Conservation (phyloP, 2,113 vertebrate species). For the Neodon shergylaensis region DNA sequence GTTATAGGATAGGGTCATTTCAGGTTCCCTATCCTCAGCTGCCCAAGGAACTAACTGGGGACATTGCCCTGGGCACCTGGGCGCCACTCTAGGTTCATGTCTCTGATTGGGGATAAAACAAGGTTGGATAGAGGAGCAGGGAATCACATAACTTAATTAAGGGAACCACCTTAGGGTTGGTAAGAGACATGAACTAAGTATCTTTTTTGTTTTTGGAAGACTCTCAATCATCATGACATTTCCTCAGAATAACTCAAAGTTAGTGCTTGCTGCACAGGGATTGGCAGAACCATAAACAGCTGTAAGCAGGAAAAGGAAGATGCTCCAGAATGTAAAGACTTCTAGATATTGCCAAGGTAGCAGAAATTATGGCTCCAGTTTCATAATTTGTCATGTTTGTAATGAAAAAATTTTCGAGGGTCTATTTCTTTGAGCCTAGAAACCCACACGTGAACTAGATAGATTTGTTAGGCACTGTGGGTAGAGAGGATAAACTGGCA, state of each 20-base stretch:
- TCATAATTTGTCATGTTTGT: background rate
- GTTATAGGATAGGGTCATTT: too few relatives aligned
- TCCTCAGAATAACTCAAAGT: background rate
- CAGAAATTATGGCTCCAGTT: background rate
- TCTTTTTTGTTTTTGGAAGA: background rate
- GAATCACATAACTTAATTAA: too few relatives aligned
- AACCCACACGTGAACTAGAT: background rate
- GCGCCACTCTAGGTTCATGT: too few relatives aligned
- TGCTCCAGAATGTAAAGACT: background rate
- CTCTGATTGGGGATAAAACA: too few relatives aligned
- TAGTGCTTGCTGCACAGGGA: background rate
- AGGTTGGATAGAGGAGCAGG: too few relatives aligned
- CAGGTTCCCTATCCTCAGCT: too few relatives aligned
- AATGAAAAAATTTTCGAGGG: background rate
- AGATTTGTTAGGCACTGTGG: background rate
- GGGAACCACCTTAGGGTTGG: too few relatives aligned
- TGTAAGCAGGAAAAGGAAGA: background rate
- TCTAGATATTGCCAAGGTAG: background rate
- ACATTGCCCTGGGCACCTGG: too few relatives aligned
- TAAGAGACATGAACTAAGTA: too few relatives aligned
- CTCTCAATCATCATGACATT: background rate
- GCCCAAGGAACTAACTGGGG: too few relatives aligned
- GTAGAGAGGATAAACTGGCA: background rate
- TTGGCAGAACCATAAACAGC: background rate
- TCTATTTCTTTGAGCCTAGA: slow-evolving; percentile 24